Percentiles rank a stretch among this genome's conserved stretches.
Evolutionary conservation across 2,888 invertebrate genomes (phyloP).

Genomic region (Ophion costatus): DNA sequence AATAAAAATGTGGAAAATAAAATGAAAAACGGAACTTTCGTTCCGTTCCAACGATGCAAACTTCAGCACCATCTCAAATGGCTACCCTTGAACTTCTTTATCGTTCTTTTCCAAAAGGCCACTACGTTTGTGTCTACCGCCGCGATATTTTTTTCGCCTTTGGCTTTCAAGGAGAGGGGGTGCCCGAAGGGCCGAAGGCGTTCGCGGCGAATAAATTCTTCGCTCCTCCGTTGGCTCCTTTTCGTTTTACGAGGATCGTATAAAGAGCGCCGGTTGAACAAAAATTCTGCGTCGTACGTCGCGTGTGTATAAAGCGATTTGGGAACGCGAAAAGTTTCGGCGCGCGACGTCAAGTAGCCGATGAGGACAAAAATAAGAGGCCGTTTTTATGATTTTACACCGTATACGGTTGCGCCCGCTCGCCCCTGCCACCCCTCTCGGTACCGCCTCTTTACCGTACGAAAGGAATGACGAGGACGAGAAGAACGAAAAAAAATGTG

Average conservation of each 20-base stretch:
- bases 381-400: constrained; percentile 58
- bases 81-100: not conserved
- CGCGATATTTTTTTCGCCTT: not conserved
- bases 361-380: constrained; percentile 22
- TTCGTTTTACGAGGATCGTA: constrained; percentile 41
- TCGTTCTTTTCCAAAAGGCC: not conserved
- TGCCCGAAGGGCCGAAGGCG: not conserved
- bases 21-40: too few species aligned
- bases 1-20: too few species aligned
- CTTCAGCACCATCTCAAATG: too few species aligned
- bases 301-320: constrained; percentile 35
- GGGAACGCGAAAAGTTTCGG: constrained; percentile 16
- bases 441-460: not conserved
- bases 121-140: not conserved
- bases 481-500: too few species aligned
- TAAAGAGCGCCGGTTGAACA: constrained; percentile 44
- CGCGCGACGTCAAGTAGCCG: constrained; percentile 17
- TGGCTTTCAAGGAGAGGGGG: not conserved
- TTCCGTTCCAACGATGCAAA: too few species aligned
- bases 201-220: constrained; percentile 38
- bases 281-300: constrained; percentile 23
- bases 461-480: not conserved
- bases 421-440: constrained; percentile 19
- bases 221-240: constrained; percentile 5
- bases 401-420: constrained; percentile 54